Percentiles rank a stretch among this genome's conserved stretches.
Conservation (phyloP, 1,140 invertebrate genomes). For the Hirudo medicinalis region DNA sequence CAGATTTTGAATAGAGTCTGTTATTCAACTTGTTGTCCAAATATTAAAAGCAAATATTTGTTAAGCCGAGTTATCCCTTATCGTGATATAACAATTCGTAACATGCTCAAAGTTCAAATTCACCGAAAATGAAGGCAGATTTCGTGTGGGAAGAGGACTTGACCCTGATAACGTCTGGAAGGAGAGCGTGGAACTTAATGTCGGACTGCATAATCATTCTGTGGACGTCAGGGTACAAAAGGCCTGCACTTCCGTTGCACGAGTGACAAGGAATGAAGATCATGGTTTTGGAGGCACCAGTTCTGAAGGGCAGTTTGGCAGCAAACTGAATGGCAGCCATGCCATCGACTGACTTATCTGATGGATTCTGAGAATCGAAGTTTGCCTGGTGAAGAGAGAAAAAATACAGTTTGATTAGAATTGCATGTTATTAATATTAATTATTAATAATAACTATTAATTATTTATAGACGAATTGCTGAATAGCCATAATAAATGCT, state of each 20-base stretch:
- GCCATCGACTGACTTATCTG: constrained; percentile 23
- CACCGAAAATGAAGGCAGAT: constrained; percentile 23
- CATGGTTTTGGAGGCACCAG: constrained; percentile 68
- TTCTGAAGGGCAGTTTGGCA: constrained; percentile 60
- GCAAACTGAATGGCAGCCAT: constrained; percentile 62
- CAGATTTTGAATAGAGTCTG: background rate
- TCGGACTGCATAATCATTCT: constrained; percentile 60
- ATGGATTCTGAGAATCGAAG: background rate
- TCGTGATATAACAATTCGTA: too few species aligned
- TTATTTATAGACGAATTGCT: too few species aligned
- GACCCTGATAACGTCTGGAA: constrained; percentile 41
- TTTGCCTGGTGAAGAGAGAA: too few species aligned
- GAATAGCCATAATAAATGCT: too few species aligned
- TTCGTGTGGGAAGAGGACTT: constrained; percentile 17
- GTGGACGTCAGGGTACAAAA: constrained; percentile 60
- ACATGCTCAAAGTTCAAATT: background rate
- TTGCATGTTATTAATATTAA: too few species aligned
- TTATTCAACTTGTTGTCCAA: background rate
- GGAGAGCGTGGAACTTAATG: constrained; percentile 66
- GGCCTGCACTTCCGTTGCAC: constrained; percentile 44
- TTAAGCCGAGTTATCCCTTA: background rate
- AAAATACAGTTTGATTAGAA: too few species aligned
- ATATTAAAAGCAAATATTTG: background rate
- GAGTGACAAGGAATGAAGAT: constrained; percentile 64
- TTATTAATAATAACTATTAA: too few species aligned